Conservation (phyloP, 1,140 invertebrate species). For the Ceratosolen fusciceps region DNA sequence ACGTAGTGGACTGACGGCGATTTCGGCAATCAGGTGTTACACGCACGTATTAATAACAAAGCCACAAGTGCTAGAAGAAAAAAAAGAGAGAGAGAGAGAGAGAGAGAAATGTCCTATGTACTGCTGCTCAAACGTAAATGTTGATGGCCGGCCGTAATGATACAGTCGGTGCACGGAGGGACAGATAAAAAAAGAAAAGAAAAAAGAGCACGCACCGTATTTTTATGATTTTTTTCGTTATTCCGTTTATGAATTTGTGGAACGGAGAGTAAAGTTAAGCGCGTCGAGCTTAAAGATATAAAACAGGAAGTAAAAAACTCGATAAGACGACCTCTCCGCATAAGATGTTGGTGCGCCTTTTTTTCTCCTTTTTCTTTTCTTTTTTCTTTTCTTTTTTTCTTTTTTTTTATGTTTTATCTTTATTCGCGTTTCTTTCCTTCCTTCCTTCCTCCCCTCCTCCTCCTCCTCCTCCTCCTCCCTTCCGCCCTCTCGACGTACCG, state of each 20-base stretch:
- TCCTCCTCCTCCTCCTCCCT: constrained; percentile 47
- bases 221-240: neutral
- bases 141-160: no score
- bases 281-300: neutral
- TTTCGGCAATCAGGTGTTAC: no score
- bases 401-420: constrained; percentile 50
- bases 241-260: neutral
- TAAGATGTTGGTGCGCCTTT: constrained; percentile 55
- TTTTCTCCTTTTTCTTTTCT: constrained; percentile 38
- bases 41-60: no score
- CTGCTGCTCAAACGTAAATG: no score
- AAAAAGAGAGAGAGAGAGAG: no score
- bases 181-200: no score
- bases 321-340: constrained; percentile 34
- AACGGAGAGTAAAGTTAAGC: neutral
- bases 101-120: no score
- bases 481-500: constrained; percentile 1
- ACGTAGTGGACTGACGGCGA: no score
- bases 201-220: no score
- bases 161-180: no score
- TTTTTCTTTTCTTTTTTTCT: neutral
- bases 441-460: constrained; percentile 43
- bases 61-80: no score
- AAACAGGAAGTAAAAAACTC: constrained; percentile 27
- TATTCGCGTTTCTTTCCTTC: neutral